Evolutionary conservation across 2,113 vertebrate genomes (phyloP), one percentile per base, ranked within the genome.

Genomic region (Thunnus thynnus): DNA sequence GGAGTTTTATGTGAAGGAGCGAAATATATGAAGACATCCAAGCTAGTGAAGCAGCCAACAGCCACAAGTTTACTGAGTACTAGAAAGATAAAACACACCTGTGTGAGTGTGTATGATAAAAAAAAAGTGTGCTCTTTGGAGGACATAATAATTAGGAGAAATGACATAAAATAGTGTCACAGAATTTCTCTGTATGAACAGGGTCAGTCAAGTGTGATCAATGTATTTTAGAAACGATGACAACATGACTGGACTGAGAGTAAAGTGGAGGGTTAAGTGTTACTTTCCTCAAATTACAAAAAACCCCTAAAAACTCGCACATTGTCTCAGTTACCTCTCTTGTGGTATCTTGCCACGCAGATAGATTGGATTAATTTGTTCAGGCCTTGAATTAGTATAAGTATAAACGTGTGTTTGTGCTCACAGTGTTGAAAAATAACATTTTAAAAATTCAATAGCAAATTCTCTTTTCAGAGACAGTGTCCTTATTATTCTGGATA

Each of bases 31-130:
- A 44, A 61, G 27, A 30, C 32, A 46, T 55, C 1, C 4, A 20
- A 44, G 12, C 36, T 46, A 7, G 36, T 47, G 52, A 84, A 73
- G 6, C 2, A 0, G 22, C n/a, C 3, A 70, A 63, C 63, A 79
- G n/a, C 55, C 13, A 44, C 16, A 70, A 4, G 41, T 70, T 74
- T 69, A 41, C 32, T 30, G 14, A 58, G 12, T 75, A 50, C 30
- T 27, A 41, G 20, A 47, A 12, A 32, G 18, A 36, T 62, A 14
- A 73, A 65, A 57, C 46, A 20, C 44, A 32, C 17, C 13, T 16
- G 47, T 48, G 1, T 51, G 71, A 65, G 52, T 57, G 22, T 10
- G 25, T 3, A 47, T 54, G 46, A 66, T 48, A 13, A 8, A 3
- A 30, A 5, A 71, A 20, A 13, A 22, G 22, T 25, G 51, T 18